Evolutionary conservation across 2,888 invertebrate species (phyloP).

Genomic region (Ligdia adustata): DNA sequence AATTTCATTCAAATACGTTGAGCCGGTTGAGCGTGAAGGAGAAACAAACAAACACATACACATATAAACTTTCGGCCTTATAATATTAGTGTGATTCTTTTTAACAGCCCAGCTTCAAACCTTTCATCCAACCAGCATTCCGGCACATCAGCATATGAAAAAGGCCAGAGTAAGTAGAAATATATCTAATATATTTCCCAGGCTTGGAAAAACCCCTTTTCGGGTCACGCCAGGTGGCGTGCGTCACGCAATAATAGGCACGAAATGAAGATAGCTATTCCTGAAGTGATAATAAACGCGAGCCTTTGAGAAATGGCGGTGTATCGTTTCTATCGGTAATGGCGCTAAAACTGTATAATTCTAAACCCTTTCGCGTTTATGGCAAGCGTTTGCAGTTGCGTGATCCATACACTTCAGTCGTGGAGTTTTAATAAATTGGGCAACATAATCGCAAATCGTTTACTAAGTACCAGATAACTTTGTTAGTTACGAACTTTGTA

Average conservation of each 20-base stretch:
- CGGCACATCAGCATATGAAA: too few relatives aligned
- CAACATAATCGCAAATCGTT: slow-evolving; percentile 16
- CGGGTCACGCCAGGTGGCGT: slow-evolving; percentile 58
- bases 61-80: too few relatives aligned
- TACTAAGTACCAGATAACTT: slow-evolving; percentile 6
- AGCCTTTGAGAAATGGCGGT: slow-evolving; percentile 43
- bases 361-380: slow-evolving; percentile 26
- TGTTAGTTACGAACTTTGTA: not conserved
- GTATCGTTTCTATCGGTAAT: slow-evolving; percentile 42
- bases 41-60: too few relatives aligned
- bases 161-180: too few relatives aligned
- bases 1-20: too few relatives aligned
- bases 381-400: slow-evolving; percentile 21
- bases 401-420: slow-evolving; percentile 21
- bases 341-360: slow-evolving; percentile 47
- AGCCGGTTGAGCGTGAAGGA: too few relatives aligned
- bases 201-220: slow-evolving; percentile 25
- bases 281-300: slow-evolving; percentile 53
- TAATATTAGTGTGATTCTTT: too few relatives aligned
- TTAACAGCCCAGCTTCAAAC: too few relatives aligned
- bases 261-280: slow-evolving; percentile 53
- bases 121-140: too few relatives aligned
- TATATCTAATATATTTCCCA: too few relatives aligned
- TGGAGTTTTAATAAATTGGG: slow-evolving; percentile 12
- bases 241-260: slow-evolving; percentile 54